Base-by-base conservation (phyloP, 2,888 invertebrate genomes). In the Metacarcinus magister region DNA sequence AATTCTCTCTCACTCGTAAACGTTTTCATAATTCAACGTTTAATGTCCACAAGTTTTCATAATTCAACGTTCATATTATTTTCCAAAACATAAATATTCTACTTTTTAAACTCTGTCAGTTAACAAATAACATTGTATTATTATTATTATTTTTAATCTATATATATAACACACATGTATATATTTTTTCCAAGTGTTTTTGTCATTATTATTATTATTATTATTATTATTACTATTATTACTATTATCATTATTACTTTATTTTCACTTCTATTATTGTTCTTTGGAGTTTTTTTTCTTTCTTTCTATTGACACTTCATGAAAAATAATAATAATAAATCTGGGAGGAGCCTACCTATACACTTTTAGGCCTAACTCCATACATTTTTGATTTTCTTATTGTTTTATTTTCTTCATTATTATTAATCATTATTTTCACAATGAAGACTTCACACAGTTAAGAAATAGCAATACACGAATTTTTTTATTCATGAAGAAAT, bases 101-200 rank as follows among this genome's bases (percentile, higher is more conserved):
- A 7, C n/a, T n/a, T 28, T 32, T 82, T 82, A 32, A 82, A 82
- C 82, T 82, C 82, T 82, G 82, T 82, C 82, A 82, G 32, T 82
- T 32, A 82, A 82, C 82, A 82, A 82, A 32, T 32, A 82, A 82
- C 82, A 82, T 82, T 32, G 2, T 82, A 1, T 82, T 7, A 32
- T 82, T 82, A 67, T n/a, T 67, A n/a, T 28, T 19, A n/a, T 75
- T 19, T n/a, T n/a, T n/a, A 5, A 75, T 82, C 16, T 82, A 82
- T 82, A 32, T 32, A 32, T 82, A 82, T 82, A 82, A 67, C 32
- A 82, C 23, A 10, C 32, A 82, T 82, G 13, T 82, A 28, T 28
- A 32, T 82, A 82, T 82, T 32, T 23, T 82, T 82, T 82, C 32
- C 13, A 7, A 8, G 1, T 82, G 2, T 32, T 32, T 32, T 32